A percentile compares a stretch with the other conserved stretches of the same genome.
These are phyloP conservation scores for Heteromurus nitidus DNA, from an alignment of 2,888 invertebrate genomes.

Conservation along the genomic window DNA sequence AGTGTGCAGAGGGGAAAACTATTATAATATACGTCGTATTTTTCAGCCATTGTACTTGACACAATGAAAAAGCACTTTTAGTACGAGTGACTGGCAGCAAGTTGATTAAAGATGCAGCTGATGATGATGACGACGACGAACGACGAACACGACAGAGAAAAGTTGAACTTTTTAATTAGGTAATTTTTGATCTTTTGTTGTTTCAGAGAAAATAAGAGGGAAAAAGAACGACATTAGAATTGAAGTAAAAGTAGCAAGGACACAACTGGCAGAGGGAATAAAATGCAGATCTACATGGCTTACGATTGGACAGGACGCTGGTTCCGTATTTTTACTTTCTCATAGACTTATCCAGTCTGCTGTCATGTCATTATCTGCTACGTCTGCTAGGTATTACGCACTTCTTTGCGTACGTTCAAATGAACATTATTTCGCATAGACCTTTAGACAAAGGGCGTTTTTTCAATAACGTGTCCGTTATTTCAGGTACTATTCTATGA, in stretches of 20 bases:
- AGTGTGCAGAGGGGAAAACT: neutral
- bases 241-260: slow-evolving; percentile 37
- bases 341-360: too few species aligned
- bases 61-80: slow-evolving; percentile 43
- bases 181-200: slow-evolving; percentile 57
- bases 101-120: slow-evolving; percentile 39
- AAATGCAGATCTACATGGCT: too few species aligned
- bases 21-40: neutral
- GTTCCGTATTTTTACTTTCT: too few species aligned
- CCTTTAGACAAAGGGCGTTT: too few species aligned
- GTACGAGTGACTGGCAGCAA: slow-evolving; percentile 39
- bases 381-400: too few species aligned
- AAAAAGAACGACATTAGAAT: slow-evolving; percentile 21
- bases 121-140: neutral
- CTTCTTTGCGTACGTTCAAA: too few species aligned
- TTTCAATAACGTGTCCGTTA: too few species aligned
- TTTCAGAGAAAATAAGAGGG: slow-evolving; percentile 13
- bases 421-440: too few species aligned
- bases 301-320: too few species aligned
- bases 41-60: slow-evolving; percentile 14
- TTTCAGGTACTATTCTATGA: too few species aligned
- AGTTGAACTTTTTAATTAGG: slow-evolving; percentile 59
- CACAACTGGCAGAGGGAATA: slow-evolving; percentile 35
- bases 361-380: too few species aligned
- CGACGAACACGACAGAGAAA: slow-evolving; percentile 35